phyloP scores from a whole-genome alignment of 92 coral and sea anemone species.

The Montipora capitata region DNA sequence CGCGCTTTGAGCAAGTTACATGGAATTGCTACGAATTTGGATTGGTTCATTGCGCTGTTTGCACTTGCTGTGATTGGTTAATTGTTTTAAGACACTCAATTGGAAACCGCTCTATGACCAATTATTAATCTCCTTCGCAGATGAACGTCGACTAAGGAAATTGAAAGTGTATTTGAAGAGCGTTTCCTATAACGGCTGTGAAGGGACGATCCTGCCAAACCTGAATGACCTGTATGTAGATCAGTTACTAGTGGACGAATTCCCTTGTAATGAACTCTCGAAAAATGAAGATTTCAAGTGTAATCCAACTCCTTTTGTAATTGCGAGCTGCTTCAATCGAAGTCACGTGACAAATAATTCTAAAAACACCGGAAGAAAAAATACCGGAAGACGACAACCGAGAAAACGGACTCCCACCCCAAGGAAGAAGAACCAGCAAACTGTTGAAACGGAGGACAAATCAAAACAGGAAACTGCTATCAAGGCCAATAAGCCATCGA shows the following conservation, averaged over 20 bases:
- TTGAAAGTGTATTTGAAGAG: constrained; percentile 94
- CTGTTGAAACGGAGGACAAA: not conserved
- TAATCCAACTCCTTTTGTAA: constrained; percentile 93
- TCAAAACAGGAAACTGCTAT: not conserved
- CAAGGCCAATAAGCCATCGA: not conserved
- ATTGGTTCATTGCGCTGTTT: too few species aligned
- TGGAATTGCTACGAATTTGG: too few species aligned
- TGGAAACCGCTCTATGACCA: too few species aligned
- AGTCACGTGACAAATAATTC: constrained; percentile 64
- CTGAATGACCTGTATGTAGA: constrained; percentile 90
- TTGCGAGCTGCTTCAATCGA: constrained; percentile 97
- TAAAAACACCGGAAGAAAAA: not conserved
- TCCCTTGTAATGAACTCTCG: constrained; percentile 86
- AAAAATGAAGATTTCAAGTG: constrained; percentile 82
- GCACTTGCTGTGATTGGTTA: too few species aligned
- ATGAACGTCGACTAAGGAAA: constrained; percentile 93
- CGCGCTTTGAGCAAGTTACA: too few species aligned
- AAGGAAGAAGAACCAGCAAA: constrained; percentile 13
- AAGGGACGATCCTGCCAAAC: constrained; percentile 85
- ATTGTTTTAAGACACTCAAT: too few species aligned
- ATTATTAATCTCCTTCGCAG: constrained; percentile 35
- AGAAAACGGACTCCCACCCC: constrained; percentile 30
- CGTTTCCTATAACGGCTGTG: constrained; percentile 94
- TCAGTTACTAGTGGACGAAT: constrained; percentile 80
- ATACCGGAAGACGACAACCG: not conserved